Conservation (phyloP, 2,888 invertebrate species). For the Iselma pallidipennis region DNA sequence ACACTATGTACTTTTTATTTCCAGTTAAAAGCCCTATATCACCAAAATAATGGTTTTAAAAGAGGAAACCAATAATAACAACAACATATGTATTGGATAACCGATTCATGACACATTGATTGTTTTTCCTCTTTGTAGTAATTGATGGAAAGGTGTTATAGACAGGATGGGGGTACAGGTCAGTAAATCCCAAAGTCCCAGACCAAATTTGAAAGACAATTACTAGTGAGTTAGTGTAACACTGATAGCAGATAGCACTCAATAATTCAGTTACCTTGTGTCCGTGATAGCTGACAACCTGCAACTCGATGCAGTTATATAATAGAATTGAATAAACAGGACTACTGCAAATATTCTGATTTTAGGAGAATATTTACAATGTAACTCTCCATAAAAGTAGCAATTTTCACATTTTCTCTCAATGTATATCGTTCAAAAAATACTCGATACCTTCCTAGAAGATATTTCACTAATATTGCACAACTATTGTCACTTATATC, state of each 20-base stretch:
- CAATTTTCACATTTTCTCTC: no score
- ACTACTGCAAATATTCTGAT: no score
- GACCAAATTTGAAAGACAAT: conserved; percentile 56
- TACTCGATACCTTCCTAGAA: no score
- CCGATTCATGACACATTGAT: conserved; percentile 34
- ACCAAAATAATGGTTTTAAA: no score
- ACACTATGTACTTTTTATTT: no score
- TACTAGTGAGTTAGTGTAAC: conserved; percentile 50
- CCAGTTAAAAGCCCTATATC: no score
- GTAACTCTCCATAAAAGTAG: no score
- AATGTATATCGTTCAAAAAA: no score
- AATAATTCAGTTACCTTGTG: conserved; percentile 51
- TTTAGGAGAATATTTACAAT: no score
- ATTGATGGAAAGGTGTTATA: conserved; percentile 30
- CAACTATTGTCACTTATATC: conserved; percentile 22
- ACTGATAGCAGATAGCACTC: conserved; percentile 49
- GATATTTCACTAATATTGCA: background rate
- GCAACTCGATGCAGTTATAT: background rate
- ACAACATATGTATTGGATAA: background rate
- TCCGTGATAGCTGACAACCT: background rate
- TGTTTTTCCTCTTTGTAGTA: conserved; percentile 33
- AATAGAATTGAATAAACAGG: background rate
- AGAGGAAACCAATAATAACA: background rate
- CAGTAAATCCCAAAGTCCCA: conserved; percentile 51
- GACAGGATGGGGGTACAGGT: conserved; percentile 36